Conservation (phyloP, 2,113 vertebrate genomes). For the Noturus placidus region DNA sequence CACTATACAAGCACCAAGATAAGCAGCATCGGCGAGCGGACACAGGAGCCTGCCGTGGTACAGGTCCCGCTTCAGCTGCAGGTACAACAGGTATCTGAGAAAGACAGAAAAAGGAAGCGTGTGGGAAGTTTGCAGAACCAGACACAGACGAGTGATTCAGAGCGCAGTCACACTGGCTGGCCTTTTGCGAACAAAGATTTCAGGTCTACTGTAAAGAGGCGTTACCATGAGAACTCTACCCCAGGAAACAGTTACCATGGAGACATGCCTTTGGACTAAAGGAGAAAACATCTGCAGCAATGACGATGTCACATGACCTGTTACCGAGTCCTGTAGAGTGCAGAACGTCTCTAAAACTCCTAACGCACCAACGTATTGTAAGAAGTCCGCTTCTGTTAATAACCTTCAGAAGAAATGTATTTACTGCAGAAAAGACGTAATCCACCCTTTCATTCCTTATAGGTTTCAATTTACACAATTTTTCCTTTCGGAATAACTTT, state of each 20-base stretch:
- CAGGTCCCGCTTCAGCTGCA: conserved; percentile 97
- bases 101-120: conserved; percentile 19
- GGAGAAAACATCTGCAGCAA: neutral
- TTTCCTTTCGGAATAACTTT: neutral
- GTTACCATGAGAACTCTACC: conserved; percentile 46
- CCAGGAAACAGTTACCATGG: conserved; percentile 44
- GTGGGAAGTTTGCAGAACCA: neutral
- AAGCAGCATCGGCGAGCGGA: conserved; percentile 92
- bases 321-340: neutral
- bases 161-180: neutral
- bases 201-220: conserved; percentile 8
- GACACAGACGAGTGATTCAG: neutral
- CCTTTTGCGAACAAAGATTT: conserved; percentile 1
- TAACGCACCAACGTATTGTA: neutral
- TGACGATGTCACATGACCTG: neutral
- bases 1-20: conserved; percentile 90
- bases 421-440: neutral
- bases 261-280: conserved; percentile 20
- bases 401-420: neutral
- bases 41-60: conserved; percentile 95
- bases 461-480: neutral
- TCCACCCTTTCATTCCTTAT: neutral
- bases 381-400: neutral
- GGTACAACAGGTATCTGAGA: conserved; percentile 91
- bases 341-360: neutral